Conservation (phyloP, 2,888 invertebrate genomes). For the Synergus itoensis region DNA sequence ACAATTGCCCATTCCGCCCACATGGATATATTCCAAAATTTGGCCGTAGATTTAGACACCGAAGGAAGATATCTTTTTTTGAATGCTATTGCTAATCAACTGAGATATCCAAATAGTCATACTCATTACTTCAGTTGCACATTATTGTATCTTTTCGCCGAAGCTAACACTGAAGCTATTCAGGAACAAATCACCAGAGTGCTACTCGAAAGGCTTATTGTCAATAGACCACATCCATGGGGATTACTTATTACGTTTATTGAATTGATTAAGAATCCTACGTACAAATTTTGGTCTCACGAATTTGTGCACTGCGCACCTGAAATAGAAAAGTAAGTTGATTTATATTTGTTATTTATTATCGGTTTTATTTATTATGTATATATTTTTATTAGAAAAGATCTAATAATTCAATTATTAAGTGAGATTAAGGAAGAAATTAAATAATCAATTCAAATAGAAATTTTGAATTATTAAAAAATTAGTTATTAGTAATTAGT, state of each 20-base stretch:
- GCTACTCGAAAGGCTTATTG: constrained; percentile 96
- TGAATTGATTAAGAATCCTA: constrained; percentile 98
- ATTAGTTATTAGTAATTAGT: too few species aligned
- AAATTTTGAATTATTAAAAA: too few species aligned
- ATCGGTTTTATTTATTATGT: neutral
- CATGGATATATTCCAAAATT: constrained; percentile 99
- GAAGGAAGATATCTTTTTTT: constrained; percentile 98
- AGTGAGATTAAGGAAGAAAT: too few species aligned
- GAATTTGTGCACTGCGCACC: constrained; percentile 99
- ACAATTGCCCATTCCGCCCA: constrained; percentile 99
- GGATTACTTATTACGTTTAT: constrained; percentile 99
- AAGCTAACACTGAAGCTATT: constrained; percentile 97
- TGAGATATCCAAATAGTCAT: constrained; percentile 99
- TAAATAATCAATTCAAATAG: too few species aligned
- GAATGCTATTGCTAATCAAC: constrained; percentile 99
- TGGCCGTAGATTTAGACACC: constrained; percentile 98
- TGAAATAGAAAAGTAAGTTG: constrained; percentile 97
- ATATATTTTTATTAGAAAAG: constrained; percentile 4
- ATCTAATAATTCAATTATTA: neutral
- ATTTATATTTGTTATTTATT: neutral
- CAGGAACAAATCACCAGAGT: constrained; percentile 99
- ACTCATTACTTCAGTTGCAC: constrained; percentile 99
- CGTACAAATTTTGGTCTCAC: constrained; percentile 99
- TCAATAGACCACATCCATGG: constrained; percentile 99
- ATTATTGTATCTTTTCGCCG: constrained; percentile 96